These are phyloP conservation scores for Lepisosteus oculatus DNA, from an alignment of 2,113 vertebrate genomes.

Conservation along the genomic window DNA sequence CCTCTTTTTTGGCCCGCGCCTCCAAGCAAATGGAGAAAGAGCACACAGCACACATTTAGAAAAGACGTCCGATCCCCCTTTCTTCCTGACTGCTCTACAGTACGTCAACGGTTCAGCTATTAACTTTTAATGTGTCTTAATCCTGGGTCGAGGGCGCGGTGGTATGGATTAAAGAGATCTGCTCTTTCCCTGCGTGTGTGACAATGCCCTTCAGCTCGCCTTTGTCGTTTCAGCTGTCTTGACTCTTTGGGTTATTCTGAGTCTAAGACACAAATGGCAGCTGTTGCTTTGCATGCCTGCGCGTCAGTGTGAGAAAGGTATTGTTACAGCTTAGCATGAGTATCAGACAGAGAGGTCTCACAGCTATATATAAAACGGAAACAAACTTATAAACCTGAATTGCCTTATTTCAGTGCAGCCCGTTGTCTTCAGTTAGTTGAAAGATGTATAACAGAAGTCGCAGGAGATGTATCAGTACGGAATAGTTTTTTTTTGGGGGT, in stretches of 20 bases:
- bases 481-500: no score
- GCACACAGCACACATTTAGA: no score
- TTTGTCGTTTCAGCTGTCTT: constrained; percentile 45
- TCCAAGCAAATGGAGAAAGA: no score
- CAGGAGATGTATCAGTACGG: no score
- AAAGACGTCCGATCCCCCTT: no score
- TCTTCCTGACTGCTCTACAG: no score
- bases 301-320: constrained; percentile 16
- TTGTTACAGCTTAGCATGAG: constrained; percentile 22
- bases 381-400: constrained; percentile 29
- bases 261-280: constrained; percentile 45
- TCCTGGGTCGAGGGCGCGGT: not conserved
- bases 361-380: constrained; percentile 51
- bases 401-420: no score
- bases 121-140: no score
- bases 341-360: constrained; percentile 35
- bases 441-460: no score
- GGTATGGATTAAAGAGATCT: not conserved
- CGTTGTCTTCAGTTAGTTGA: no score
- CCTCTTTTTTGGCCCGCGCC: no score
- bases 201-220: constrained; percentile 23
- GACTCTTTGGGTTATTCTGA: constrained; percentile 36
- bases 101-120: no score
- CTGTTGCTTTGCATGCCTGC: constrained; percentile 31
- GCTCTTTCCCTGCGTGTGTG: not conserved